These are phyloP conservation scores for Mesocentrotus franciscanus DNA, from an alignment of 53 echinoderm and acorn worm genomes.

Conservation along the genomic window DNA sequence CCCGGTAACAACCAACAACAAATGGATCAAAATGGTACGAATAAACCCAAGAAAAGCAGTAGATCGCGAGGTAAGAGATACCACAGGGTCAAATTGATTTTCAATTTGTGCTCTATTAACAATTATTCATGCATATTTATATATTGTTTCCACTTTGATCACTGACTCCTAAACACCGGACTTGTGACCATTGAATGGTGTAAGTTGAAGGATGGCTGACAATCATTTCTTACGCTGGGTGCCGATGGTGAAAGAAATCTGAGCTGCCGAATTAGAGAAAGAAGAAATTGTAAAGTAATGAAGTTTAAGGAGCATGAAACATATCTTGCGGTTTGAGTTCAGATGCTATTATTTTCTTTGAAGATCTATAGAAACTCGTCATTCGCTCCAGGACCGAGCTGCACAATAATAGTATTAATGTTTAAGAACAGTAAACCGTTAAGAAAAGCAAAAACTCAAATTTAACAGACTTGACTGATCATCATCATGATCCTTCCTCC, in stretches of 20 bases:
- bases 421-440: background rate
- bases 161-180: background rate
- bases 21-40: constrained; percentile 46
- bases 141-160: constrained; percentile 48
- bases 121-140: constrained; percentile 58
- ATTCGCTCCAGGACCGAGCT: background rate
- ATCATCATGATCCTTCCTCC: background rate
- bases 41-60: constrained; percentile 57
- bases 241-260: background rate
- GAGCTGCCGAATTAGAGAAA: constrained; percentile 13
- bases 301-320: background rate
- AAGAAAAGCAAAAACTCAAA: background rate
- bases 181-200: background rate
- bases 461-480: background rate
- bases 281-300: background rate
- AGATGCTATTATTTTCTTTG: background rate
- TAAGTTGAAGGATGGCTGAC: background rate
- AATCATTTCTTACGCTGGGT: background rate
- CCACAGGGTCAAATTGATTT: background rate
- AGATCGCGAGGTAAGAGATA: constrained; percentile 54
- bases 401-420: background rate
- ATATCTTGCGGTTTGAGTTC: background rate
- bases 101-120: constrained; percentile 46
- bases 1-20: constrained; percentile 42
- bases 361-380: background rate